Conservation (phyloP, 2,888 invertebrate species). For the Himalopsyche kuldschensis region DNA sequence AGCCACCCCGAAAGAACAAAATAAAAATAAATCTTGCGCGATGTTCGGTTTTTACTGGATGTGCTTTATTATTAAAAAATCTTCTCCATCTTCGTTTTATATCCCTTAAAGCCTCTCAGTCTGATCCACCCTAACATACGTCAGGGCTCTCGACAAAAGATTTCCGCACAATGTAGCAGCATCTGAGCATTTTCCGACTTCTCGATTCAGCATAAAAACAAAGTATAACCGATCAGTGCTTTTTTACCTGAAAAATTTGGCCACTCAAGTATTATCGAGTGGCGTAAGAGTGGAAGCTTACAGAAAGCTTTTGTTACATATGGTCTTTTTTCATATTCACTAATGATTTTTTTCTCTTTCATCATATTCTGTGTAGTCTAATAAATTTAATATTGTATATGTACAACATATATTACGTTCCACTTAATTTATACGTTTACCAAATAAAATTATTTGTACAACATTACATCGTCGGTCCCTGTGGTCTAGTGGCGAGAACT, state of each 20-base stretch:
- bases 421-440: too few relatives aligned
- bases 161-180: not conserved
- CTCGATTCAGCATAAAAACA: not conserved
- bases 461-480: too few relatives aligned
- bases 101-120: not conserved
- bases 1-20: not conserved
- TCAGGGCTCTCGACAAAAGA: not conserved
- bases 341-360: too few relatives aligned
- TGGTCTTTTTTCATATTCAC: not conserved
- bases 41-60: not conserved
- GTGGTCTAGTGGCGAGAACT: too few relatives aligned
- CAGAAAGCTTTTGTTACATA: not conserved
- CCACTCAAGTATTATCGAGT: not conserved
- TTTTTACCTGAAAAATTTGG: not conserved
- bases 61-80: slow-evolving; percentile 1
- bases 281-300: not conserved
- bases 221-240: not conserved
- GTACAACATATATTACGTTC: too few relatives aligned
- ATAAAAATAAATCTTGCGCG: not conserved
- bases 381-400: too few relatives aligned
- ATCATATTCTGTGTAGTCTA: too few relatives aligned
- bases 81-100: not conserved
- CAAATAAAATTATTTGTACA: too few relatives aligned
- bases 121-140: not conserved
- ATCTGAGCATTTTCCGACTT: not conserved